These are phyloP conservation scores for Scolopax bukidnonensis DNA, from an alignment of 2,797 vertebrate genomes.

Conservation along the genomic window DNA sequence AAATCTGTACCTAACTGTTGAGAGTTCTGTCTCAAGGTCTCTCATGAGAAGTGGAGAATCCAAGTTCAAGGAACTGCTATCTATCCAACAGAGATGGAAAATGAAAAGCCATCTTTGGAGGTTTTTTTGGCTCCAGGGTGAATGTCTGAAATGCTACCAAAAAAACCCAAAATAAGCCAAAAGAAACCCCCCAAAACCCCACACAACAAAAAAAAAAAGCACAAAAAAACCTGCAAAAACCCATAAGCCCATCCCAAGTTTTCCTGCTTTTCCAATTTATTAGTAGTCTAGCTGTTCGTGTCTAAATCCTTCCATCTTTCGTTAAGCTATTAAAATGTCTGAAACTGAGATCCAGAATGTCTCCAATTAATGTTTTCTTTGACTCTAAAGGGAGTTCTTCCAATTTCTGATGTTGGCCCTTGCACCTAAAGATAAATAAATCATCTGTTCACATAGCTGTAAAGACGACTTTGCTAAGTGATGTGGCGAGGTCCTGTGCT, in stretches of 20 bases:
- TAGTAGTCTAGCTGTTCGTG: neutral
- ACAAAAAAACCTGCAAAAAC: too few species aligned
- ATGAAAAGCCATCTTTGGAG: neutral
- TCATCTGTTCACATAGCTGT: neutral
- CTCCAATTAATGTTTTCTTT: conserved; percentile 3
- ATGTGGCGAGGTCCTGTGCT: neutral
- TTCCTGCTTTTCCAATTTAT: neutral
- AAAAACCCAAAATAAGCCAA: neutral
- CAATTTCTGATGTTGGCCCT: neutral
- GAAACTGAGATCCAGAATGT: neutral
- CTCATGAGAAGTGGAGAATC: neutral
- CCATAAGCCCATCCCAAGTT: neutral
- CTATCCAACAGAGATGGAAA: neutral
- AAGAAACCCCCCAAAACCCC: too few species aligned
- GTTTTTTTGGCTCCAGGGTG: neutral
- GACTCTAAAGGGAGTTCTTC: neutral
- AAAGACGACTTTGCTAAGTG: neutral
- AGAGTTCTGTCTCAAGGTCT: neutral
- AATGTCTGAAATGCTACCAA: neutral
- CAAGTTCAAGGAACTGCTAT: neutral
- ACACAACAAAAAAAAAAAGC: neutral
- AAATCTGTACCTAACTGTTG: neutral
- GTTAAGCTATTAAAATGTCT: conserved; percentile 8
- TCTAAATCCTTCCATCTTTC: conserved; percentile 3
- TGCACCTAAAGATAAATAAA: neutral